A percentile compares a stretch with the other conserved stretches of the same genome.
Evolutionary conservation across 2,113 vertebrate species (phyloP).

Genomic region (Larimichthys crocea): DNA sequence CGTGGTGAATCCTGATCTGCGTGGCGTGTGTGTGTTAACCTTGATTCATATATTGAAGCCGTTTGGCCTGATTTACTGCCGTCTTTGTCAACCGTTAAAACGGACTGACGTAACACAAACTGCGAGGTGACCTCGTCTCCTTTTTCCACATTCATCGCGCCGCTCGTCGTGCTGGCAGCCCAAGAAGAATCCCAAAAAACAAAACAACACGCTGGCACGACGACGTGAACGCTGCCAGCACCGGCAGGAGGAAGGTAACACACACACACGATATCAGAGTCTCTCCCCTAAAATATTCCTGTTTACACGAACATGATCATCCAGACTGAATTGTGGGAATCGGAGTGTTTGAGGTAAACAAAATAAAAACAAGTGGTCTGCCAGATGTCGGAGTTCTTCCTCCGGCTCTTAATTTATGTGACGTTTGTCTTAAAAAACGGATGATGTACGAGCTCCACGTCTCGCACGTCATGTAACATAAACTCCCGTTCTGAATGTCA

Average conservation of each 20-base stretch:
- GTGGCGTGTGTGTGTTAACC: constrained; percentile 23
- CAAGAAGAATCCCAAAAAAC: constrained; percentile 46
- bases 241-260: constrained; percentile 18
- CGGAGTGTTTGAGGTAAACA: constrained; percentile 12
- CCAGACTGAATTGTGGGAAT: constrained; percentile 9
- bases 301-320: constrained; percentile 27
- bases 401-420: not conserved
- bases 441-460: not conserved
- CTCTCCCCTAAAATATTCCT: constrained; percentile 18
- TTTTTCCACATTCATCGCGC: constrained; percentile 20
- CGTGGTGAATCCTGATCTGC: constrained; percentile 30
- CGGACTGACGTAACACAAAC: constrained; percentile 50
- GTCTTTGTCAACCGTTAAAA: constrained; percentile 43
- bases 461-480: not conserved
- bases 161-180: constrained; percentile 31
- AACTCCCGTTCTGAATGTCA: not conserved
- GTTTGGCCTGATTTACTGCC: constrained; percentile 47
- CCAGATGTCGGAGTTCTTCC: constrained; percentile 28
- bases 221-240: constrained; percentile 25
- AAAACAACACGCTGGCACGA: constrained; percentile 48
- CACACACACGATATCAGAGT: not conserved
- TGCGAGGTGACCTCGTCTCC: constrained; percentile 48
- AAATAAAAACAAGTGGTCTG: constrained; percentile 18
- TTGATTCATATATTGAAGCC: constrained; percentile 35
- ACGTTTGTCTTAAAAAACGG: not conserved